Evolutionary conservation across 2,888 invertebrate species (phyloP).

Genomic region (Tetranychus truncatus): DNA sequence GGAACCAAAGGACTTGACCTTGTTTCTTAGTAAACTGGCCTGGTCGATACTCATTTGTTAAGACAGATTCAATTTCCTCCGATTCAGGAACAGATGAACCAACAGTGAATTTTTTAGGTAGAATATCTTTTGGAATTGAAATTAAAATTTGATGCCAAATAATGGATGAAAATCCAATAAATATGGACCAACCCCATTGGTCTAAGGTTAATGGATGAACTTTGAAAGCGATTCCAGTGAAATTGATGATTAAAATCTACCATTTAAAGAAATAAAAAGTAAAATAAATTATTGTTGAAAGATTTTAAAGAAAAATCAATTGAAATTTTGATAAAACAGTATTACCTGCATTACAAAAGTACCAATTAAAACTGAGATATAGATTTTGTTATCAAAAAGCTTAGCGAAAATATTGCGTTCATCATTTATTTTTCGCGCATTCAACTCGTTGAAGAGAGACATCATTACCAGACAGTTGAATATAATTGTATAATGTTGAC

Average conservation of each 20-base stretch:
- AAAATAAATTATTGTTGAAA: background rate
- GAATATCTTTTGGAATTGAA: slow-evolving; percentile 80
- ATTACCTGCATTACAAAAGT: slow-evolving; percentile 79
- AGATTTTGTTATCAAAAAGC: slow-evolving; percentile 69
- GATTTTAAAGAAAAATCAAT: no score
- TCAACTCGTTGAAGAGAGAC: slow-evolving; percentile 99
- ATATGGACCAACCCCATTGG: slow-evolving; percentile 97
- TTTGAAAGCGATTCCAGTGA: slow-evolving; percentile 90
- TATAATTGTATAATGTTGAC: slow-evolving; percentile 95
- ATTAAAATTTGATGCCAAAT: slow-evolving; percentile 96
- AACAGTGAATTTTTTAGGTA: slow-evolving; percentile 70
- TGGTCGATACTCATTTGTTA: slow-evolving; percentile 62
- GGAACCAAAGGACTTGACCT: slow-evolving; percentile 88
- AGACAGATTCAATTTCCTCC: slow-evolving; percentile 51
- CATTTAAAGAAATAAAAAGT: slow-evolving; percentile 12
- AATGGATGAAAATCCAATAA: slow-evolving; percentile 86
- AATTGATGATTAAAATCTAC: slow-evolving; percentile 86
- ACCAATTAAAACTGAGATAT: slow-evolving; percentile 98
- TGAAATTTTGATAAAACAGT: slow-evolving; percentile 32
- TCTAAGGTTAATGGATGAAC: slow-evolving; percentile 75
- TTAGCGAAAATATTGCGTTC: slow-evolving; percentile 95
- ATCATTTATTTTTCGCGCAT: slow-evolving; percentile 97
- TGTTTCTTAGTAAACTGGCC: slow-evolving; percentile 69
- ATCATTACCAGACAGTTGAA: slow-evolving; percentile 99
- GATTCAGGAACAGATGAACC: slow-evolving; percentile 82